phyloP scores from a whole-genome alignment of 2,797 vertebrate genomes.

The Hydrocynus forskahlii region DNA sequence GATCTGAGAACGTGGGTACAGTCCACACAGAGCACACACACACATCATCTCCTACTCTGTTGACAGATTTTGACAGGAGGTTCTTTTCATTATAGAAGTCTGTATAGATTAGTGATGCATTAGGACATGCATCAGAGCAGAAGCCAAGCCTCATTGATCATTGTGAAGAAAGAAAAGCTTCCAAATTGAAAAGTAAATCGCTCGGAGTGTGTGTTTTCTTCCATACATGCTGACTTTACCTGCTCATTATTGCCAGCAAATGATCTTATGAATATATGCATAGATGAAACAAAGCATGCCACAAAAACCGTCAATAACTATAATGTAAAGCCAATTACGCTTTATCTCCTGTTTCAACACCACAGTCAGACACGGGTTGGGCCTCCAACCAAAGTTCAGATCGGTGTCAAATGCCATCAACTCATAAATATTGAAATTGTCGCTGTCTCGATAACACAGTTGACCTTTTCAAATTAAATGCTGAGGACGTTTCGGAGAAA shows the following conservation, averaged over 20 bases:
- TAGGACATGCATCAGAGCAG: slow-evolving; percentile 10
- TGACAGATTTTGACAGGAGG: slow-evolving; percentile 39
- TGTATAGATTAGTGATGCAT: slow-evolving; percentile 39
- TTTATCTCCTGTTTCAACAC: slow-evolving; percentile 4
- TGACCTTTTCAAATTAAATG: slow-evolving; percentile 49
- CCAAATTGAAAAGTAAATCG: background rate
- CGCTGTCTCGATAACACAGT: slow-evolving; percentile 37
- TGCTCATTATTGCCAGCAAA: background rate
- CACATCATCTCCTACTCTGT: slow-evolving; percentile 12
- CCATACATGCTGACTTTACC: too few species aligned
- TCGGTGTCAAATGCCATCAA: slow-evolving; percentile 41
- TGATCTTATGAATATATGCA: background rate
- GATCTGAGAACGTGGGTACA: slow-evolving; percentile 22
- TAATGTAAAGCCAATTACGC: slow-evolving; percentile 21
- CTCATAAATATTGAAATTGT: slow-evolving; percentile 56
- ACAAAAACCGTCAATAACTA: background rate
- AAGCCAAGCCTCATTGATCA: background rate
- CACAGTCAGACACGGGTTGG: slow-evolving; percentile 12
- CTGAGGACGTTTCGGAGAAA: slow-evolving; percentile 25
- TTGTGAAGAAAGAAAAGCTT: background rate
- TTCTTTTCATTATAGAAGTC: slow-evolving; percentile 34
- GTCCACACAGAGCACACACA: slow-evolving; percentile 9
- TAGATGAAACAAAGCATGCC: background rate
- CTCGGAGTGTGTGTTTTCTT: background rate
- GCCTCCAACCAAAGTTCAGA: slow-evolving; percentile 46